Conservation (phyloP, 2,797 vertebrate genomes). For the Ciconia nigra region DNA sequence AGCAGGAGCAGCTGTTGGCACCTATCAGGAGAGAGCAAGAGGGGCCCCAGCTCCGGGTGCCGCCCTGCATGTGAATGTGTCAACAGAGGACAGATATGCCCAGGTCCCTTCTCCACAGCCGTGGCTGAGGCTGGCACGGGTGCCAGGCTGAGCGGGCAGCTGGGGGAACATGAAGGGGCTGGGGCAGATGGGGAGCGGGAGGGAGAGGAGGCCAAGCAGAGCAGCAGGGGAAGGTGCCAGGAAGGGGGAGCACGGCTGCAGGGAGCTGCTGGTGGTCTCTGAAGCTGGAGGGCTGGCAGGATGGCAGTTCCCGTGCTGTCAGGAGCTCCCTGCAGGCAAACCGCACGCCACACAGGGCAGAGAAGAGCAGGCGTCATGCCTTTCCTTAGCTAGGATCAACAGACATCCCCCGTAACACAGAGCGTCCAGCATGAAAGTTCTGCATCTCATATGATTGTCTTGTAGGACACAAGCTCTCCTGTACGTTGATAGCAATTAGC, state of each 20-base stretch:
- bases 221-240: background rate
- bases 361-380: background rate
- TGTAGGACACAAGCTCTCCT: background rate
- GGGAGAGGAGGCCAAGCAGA: background rate
- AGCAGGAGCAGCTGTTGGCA: background rate
- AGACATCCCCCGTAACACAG: background rate
- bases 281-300: background rate
- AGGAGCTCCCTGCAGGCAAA: background rate
- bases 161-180: accelerated
- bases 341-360: too few relatives aligned
- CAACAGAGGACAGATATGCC: background rate
- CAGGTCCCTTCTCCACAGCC: background rate
- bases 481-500: background rate
- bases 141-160: background rate
- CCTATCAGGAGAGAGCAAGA: accelerated
- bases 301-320: background rate
- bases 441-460: accelerated
- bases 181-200: background rate
- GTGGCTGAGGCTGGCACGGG: background rate
- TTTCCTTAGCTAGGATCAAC: background rate
- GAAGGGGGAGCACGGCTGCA: background rate
- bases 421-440: background rate
- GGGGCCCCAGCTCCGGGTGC: background rate
- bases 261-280: background rate
- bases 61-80: accelerated